These are phyloP conservation scores for Chaetoderma sp. DNA, from an alignment of 2,888 invertebrate species.

Conservation along the genomic window DNA sequence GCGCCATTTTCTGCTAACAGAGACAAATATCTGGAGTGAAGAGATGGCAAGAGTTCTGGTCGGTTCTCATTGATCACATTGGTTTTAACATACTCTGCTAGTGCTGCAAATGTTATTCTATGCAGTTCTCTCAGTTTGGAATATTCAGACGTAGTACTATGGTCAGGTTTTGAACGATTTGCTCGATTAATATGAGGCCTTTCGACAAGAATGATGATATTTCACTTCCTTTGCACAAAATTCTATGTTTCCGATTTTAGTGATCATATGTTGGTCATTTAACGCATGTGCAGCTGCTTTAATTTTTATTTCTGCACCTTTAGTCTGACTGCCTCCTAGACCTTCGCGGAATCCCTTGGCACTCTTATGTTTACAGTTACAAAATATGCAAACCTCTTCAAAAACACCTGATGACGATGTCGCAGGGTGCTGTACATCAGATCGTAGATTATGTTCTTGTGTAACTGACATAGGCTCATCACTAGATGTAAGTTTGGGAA, in stretches of 20 bases:
- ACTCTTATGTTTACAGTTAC: neutral
- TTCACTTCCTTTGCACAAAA: slow-evolving; percentile 7
- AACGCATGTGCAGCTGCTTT: neutral
- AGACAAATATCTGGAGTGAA: slow-evolving; percentile 2
- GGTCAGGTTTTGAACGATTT: no score
- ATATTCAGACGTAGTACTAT: neutral
- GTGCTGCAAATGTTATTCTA: neutral
- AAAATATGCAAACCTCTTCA: neutral
- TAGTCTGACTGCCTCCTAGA: slow-evolving; percentile 4
- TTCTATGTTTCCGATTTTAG: slow-evolving; percentile 1
- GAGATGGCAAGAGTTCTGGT: slow-evolving; percentile 8
- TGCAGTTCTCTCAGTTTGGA: neutral
- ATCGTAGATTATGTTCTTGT: no score
- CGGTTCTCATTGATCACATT: neutral
- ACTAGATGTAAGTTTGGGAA: neutral
- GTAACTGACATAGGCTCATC: no score
- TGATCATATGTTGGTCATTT: neutral
- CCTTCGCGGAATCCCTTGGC: neutral
- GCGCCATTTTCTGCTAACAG: no score
- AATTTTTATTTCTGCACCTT: neutral
- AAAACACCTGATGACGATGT: neutral
- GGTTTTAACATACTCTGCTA: neutral
- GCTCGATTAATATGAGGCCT: neutral
- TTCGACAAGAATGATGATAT: slow-evolving; percentile 13
- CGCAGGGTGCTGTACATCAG: no score